These are phyloP conservation scores for Pomatostomus ruficeps DNA, from an alignment of 2,113 vertebrate genomes.

Conservation along the genomic window DNA sequence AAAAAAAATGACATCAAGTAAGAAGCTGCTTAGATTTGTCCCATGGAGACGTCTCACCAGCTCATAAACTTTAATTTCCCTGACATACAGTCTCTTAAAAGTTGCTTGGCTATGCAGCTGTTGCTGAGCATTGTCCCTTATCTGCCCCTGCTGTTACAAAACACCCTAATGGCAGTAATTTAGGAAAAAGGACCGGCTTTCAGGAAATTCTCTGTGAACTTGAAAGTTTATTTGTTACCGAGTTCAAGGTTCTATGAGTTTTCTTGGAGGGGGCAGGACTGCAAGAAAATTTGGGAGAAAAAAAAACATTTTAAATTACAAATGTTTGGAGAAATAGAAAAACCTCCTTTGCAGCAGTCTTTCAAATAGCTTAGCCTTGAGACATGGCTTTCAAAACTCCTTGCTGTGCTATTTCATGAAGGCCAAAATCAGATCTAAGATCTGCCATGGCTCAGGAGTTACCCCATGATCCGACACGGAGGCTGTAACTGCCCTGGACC, in stretches of 20 bases:
- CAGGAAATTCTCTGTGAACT: not conserved
- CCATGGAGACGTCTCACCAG: not conserved
- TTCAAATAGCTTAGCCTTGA: not conserved
- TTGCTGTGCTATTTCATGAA: not conserved
- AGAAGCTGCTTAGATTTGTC: not conserved
- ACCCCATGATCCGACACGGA: not conserved
- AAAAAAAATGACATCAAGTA: not conserved
- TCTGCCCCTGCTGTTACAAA: conserved; percentile 8
- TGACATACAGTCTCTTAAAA: not conserved
- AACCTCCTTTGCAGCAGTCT: not conserved
- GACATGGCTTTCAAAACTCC: not conserved
- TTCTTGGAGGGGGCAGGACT: not conserved
- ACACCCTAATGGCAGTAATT: not conserved
- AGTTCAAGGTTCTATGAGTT: not conserved
- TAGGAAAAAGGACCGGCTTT: not conserved
- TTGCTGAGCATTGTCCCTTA: not conserved
- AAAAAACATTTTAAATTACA: not conserved
- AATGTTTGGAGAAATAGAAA: not conserved
- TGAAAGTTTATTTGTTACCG: not conserved
- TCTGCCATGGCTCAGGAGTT: not conserved
- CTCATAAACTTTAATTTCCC: conserved; percentile 4
- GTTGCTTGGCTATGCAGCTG: not conserved
- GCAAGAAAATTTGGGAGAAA: not conserved
- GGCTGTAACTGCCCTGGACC: not conserved
- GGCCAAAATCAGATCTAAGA: not conserved